phyloP scores from a whole-genome alignment of 2,113 vertebrate species.

The Bos javanicus region DNA sequence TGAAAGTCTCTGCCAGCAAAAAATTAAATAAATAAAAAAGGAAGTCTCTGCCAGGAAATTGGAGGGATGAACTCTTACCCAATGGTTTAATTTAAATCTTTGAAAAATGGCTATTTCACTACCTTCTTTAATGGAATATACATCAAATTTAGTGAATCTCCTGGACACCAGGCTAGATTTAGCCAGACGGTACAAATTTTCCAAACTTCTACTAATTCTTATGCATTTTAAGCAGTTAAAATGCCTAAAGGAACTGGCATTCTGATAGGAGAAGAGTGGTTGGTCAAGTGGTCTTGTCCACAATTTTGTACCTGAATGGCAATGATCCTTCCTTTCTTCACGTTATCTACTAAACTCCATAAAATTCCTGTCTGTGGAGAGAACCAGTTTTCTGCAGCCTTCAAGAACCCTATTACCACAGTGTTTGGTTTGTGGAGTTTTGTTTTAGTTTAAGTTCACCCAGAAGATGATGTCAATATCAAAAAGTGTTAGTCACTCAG shows the following conservation, averaged over 20 bases:
- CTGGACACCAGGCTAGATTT: slow-evolving; percentile 19
- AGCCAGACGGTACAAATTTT: slow-evolving; percentile 36
- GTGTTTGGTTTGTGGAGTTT: not conserved
- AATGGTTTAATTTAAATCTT: slow-evolving; percentile 47
- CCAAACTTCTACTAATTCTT: slow-evolving; percentile 36
- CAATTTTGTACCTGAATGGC: slow-evolving; percentile 15
- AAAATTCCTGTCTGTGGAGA: slow-evolving; percentile 3
- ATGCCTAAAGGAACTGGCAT: not conserved
- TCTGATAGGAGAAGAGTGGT: not conserved
- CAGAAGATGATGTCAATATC: not conserved
- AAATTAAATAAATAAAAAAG: too few relatives aligned
- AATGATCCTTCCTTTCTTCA: slow-evolving; percentile 1
- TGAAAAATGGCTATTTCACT: slow-evolving; percentile 55
- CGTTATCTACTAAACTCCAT: slow-evolving; percentile 14
- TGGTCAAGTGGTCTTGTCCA: slow-evolving; percentile 33
- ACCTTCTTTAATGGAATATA: slow-evolving; percentile 51
- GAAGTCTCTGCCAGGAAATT: not conserved
- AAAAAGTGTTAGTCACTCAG: too few relatives aligned
- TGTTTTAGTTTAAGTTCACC: slow-evolving; percentile 9
- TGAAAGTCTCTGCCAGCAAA: slow-evolving; percentile 3
- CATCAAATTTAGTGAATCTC: slow-evolving; percentile 33
- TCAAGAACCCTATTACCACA: not conserved
- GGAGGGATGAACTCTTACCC: slow-evolving; percentile 9
- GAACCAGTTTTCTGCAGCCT: not conserved
- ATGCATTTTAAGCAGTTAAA: slow-evolving; percentile 32